Evolutionary conservation across 1,140 invertebrate genomes (phyloP), one percentile per base, ranked within the genome.

Genomic region (Bilobella aurantiaca): DNA sequence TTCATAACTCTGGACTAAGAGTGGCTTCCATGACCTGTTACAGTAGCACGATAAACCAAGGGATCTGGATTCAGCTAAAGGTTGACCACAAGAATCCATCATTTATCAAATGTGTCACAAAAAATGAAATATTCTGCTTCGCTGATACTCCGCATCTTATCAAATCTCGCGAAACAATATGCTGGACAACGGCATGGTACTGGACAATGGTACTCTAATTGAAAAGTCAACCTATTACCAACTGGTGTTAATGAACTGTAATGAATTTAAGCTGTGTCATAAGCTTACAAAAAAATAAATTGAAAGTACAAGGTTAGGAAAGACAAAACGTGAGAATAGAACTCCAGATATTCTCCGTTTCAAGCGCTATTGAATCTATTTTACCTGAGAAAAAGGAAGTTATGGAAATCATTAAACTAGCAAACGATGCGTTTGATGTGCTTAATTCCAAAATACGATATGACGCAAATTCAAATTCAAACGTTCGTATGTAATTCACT

Each of bases 111-210:
- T 72, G 73, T 31, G 23, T 27, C 14, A 68, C 64, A 25, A 62
- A 69, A 8, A 37, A 68, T 8, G 65, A 65, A 37, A 63, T 72
- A 47, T 73, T 61, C 64, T 58, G 73, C 16, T 69, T 74, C 58
- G 30, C 69, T 42, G 72, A 74, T 67, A 46, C 63, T 14, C 73
- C 71, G 18, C 69, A 74, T 67, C 29, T 73, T 34, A 56, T 74
- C 58, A 74, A 73, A 68, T 75, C 31, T 53, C 74, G 14, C 56
- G 74, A 60, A 74, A 74, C 60, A 27, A 69, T 59, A 68, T 74
- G 63, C 34, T 74, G 25, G 73, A 74, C 32, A 14, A 67, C 37
- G 73, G 71, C 30, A 73, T 74, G 64, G 62, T 66, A 8, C 28
- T 59, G 28, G 28, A 28, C 12, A 29, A 59, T 29, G 58, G 58